Conservation (phyloP, 1,140 invertebrate species). For the Magallana angulata region DNA sequence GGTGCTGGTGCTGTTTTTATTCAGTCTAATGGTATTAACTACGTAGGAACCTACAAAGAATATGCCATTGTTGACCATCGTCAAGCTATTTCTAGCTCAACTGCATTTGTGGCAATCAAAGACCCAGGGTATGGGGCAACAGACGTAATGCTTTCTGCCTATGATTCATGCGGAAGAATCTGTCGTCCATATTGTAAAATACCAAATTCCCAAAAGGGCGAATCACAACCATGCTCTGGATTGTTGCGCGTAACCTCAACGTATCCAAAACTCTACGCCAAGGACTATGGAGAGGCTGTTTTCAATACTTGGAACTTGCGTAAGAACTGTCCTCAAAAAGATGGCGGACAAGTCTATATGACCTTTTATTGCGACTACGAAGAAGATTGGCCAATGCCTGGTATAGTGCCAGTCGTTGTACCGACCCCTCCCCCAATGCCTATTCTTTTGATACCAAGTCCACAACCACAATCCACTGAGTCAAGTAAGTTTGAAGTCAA, state of each 20-base stretch:
- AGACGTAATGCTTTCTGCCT: constrained; percentile 66
- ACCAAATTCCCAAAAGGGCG: constrained; percentile 54
- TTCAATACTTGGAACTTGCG: constrained; percentile 69
- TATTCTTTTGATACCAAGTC: background rate
- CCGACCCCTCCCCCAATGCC: constrained; percentile 21
- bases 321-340: constrained; percentile 64
- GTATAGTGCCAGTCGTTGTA: constrained; percentile 44
- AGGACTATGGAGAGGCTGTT: constrained; percentile 67
- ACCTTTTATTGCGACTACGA: constrained; percentile 74
- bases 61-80: constrained; percentile 72
- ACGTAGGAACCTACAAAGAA: constrained; percentile 73
- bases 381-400: constrained; percentile 67
- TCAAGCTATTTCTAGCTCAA: constrained; percentile 67
- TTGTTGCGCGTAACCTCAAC: constrained; percentile 61
- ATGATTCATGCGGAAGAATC: constrained; percentile 72
- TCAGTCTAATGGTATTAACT: constrained; percentile 71
- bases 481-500: background rate
- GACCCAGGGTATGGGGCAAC: constrained; percentile 57
- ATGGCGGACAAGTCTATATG: constrained; percentile 63
- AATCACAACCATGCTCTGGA: constrained; percentile 67
- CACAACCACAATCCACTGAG: background rate
- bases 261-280: constrained; percentile 63
- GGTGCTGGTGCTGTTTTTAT: constrained; percentile 67
- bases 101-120: constrained; percentile 69
- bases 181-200: constrained; percentile 71